These are phyloP conservation scores for Martes martes DNA, from an alignment of 2,113 vertebrate species.

Conservation along the genomic window DNA sequence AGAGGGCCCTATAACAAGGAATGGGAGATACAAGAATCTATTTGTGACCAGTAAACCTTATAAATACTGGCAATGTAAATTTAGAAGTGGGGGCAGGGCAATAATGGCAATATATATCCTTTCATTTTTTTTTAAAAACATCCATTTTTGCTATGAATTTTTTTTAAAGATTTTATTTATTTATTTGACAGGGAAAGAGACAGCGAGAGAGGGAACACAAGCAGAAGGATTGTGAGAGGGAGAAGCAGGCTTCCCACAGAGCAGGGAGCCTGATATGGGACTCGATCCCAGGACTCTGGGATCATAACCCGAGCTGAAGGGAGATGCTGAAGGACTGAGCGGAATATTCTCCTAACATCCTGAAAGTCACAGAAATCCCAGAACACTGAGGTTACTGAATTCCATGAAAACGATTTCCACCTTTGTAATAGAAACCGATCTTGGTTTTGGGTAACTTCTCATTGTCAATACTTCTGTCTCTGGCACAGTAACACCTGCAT, in stretches of 20 bases:
- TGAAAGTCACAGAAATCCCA: neutral
- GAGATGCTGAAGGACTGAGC: too few relatives aligned
- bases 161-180: too few relatives aligned
- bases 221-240: too few relatives aligned
- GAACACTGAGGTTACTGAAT: neutral
- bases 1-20: conserved; percentile 24
- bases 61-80: neutral
- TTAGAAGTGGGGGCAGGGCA: neutral
- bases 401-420: neutral
- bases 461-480: neutral
- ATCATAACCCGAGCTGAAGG: too few relatives aligned
- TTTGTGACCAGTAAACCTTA: neutral
- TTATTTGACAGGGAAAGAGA: too few relatives aligned
- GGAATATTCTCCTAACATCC: neutral
- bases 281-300: too few relatives aligned
- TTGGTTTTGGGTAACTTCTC: neutral
- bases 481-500: neutral
- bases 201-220: too few relatives aligned
- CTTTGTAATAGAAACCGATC: neutral
- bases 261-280: too few relatives aligned
- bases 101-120: neutral
- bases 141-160: too few relatives aligned
- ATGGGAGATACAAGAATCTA: neutral
- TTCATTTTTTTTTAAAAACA: neutral
- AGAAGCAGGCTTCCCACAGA: too few relatives aligned